Base-by-base conservation (phyloP, 2,113 vertebrate genomes). In the Equus przewalskii region DNA sequence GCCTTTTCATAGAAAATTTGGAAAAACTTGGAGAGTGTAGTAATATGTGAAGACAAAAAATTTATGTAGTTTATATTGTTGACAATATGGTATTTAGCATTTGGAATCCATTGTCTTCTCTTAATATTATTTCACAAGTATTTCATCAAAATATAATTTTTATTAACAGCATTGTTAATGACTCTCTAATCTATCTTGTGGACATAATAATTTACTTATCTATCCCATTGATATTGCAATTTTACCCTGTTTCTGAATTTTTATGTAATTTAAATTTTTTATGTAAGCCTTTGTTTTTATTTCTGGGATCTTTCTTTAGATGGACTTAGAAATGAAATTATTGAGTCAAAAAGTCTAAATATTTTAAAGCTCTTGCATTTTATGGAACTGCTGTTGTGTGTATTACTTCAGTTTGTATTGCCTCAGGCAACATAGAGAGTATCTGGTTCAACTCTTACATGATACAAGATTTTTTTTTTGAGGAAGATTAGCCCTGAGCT, bases 121-220 rank as follows among this genome's bases (percentile, higher is more conserved):
- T 70, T 86, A 94, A 75, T 28, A 76, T 84, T 67, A 80, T 78
- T 82, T 89, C 19, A 67, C 12, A 85, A 87, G 18, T 11, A 18
- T 90, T 90, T 86, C 46, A 26, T 91, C 15, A 87, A 86, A 95
- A 62, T 87, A 64, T 18, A 54, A 33, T 56, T 72, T 73, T 73
- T 87, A 73, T 80, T 80, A 72, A 89, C 3, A 82, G 22, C 16
- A 58, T 88, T 67, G 41, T 76, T 70, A 46, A 44, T 41, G 24
- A 49, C 21, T 62, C 0, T 78, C 5, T 91, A 58, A 22, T 89
- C 26, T 67, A 16, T 95, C 18, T 49, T 36, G n/a, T 49, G 72
- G 51, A 54, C 15, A 60, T 10, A 67, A 51, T 84, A 78, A 78
- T 62, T 79, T 69, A 69, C 21, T 18, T 28, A 56, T 51, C 28